Conservation (phyloP, 1,140 invertebrate genomes). For the Conus ventricosus region DNA sequence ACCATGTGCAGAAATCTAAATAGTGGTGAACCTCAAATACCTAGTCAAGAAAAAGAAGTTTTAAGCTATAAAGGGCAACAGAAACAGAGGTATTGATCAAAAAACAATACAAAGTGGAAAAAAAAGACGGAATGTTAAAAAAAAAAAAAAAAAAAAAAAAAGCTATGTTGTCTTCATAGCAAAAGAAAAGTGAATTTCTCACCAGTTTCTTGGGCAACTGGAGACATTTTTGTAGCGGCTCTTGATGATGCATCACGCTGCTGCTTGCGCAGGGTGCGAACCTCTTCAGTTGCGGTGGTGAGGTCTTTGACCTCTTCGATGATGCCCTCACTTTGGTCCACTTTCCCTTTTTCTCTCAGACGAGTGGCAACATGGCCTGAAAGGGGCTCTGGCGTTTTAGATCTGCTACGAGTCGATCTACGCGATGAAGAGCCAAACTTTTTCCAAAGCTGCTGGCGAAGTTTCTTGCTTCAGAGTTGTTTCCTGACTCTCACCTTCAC, state of each 20-base stretch:
- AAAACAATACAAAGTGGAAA: too few relatives aligned
- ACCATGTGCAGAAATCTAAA: too few relatives aligned
- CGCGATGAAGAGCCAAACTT: background rate
- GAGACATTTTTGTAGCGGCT: background rate
- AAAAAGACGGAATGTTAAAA: too few relatives aligned
- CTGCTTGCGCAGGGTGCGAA: constrained; percentile 10
- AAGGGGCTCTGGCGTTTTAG: background rate
- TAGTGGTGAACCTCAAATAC: too few relatives aligned
- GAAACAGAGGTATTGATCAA: too few relatives aligned
- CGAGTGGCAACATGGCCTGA: background rate
- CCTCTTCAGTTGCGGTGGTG: background rate
- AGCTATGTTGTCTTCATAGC: too few relatives aligned
- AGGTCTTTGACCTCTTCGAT: constrained; percentile 6
- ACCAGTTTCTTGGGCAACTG: constrained; percentile 1
- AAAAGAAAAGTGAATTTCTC: too few relatives aligned
- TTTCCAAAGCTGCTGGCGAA: background rate
- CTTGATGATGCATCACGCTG: background rate
- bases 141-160: too few relatives aligned
- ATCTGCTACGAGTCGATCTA: background rate
- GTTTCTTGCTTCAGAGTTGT: too few relatives aligned
- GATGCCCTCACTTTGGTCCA: background rate
- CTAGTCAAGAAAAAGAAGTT: too few relatives aligned
- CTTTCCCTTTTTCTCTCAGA: background rate
- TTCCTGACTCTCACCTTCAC: background rate
- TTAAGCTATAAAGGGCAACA: too few relatives aligned